phyloP scores from a whole-genome alignment of 2,888 invertebrate species.

The Pseudoips prasinana region DNA sequence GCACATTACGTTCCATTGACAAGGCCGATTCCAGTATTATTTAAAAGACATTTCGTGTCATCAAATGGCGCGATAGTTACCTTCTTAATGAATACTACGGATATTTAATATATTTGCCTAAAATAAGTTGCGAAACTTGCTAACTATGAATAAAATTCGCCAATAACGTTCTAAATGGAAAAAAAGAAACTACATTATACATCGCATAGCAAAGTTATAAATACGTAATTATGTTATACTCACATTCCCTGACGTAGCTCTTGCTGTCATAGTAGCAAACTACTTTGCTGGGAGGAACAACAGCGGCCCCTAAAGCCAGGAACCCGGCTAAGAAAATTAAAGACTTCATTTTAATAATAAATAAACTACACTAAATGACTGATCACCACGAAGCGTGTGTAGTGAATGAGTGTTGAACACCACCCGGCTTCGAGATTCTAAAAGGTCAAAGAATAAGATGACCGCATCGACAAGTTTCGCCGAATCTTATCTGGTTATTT shows the following conservation, averaged over 20 bases:
- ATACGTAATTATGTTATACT: conserved; percentile 42
- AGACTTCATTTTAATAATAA: conserved; percentile 49
- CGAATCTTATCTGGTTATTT: conserved; percentile 46
- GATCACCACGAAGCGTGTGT: conserved; percentile 56
- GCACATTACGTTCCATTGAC: no score
- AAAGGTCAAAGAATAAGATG: conserved; percentile 60
- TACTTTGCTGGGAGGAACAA: conserved; percentile 79
- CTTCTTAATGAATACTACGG: no score
- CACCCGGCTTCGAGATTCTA: conserved; percentile 30
- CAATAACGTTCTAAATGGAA: conserved; percentile 13
- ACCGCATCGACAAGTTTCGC: conserved; percentile 42
- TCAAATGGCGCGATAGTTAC: no score
- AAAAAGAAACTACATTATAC: background rate
- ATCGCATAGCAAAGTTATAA: conserved; percentile 44
- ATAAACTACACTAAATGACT: conserved; percentile 41
- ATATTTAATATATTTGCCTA: no score
- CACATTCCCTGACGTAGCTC: conserved; percentile 86
- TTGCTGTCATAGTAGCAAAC: conserved; percentile 88
- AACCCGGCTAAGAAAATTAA: conserved; percentile 53
- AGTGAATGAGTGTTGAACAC: conserved; percentile 56
- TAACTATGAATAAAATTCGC: conserved; percentile 29
- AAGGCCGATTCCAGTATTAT: no score
- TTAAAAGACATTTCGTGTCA: no score
- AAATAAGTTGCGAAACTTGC: conserved; percentile 27
- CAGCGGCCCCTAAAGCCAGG: conserved; percentile 55